Evolutionary conservation across 2,797 vertebrate species (phyloP), one percentile per base, ranked within the genome.

Genomic region (Lophotriccus pileatus): DNA sequence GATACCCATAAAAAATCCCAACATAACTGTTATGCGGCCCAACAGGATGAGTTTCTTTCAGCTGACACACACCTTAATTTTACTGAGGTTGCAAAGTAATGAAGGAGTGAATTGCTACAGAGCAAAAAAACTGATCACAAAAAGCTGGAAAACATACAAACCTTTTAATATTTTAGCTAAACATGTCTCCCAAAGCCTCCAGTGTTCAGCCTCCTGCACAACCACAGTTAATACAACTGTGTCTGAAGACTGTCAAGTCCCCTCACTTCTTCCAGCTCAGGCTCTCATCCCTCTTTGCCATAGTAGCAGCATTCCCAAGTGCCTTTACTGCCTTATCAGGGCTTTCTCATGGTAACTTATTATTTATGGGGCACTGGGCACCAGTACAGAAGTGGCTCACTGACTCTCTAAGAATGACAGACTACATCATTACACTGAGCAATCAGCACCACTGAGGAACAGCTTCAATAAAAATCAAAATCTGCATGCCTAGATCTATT

Each of bases 11-110:
- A 16, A 58, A 36, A 81, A 72, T 17, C n/a, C 60, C 52, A 44
- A 3, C 1, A 0, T 25, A 74, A 74, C 24, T 60, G 30, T 6
- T 28, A 14, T 3, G 18, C 6, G 3, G 53, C 14, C 2, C 2
- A 76, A 76, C 9, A 37, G 19, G 37, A n/a, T 47, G 66, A 47
- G 27, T 22, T 32, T 53, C 36, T 36, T 47, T 28, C 50, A 55
- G 46, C 47, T 66, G 41, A 66, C 30, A 43, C 16, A 14, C 17
- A 44, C 41, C 22, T 53, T 53, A 25, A 32, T 36, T 60, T 56
- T 41, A 66, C 24, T 55, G 58, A 75, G 52, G 22, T 14, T 66
- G 46, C n/a, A 43, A 39, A 75, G 39, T 16, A 49, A 75, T 5
- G 4, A 84, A 11, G 32, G 22, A 74, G 8, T 22, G 2, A 66